These are phyloP conservation scores for Neolamprologus sp. DNA, from an alignment of 2,113 vertebrate genomes.

Conservation along the genomic window DNA sequence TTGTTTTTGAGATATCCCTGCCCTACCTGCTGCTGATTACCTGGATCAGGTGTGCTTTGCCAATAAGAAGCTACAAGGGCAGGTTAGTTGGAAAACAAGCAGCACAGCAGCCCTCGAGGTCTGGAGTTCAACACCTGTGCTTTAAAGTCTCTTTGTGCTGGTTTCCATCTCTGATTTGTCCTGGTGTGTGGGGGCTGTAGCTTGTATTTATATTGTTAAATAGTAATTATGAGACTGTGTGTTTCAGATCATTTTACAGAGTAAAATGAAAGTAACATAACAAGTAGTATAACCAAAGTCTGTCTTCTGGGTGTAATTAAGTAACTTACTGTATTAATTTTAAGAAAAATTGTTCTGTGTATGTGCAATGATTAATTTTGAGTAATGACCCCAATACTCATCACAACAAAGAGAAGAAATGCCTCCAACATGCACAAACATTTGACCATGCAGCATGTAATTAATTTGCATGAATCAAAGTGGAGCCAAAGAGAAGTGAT, in stretches of 20 bases:
- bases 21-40: no score
- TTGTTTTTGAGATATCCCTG: no score
- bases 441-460: neutral
- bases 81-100: no score
- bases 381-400: neutral
- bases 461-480: neutral
- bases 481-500: neutral
- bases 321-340: neutral
- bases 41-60: no score
- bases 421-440: neutral
- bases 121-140: neutral
- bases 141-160: neutral
- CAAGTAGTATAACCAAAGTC: neutral
- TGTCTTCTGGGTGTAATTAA: neutral
- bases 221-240: neutral
- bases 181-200: neutral
- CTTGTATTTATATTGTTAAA: neutral
- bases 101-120: no score
- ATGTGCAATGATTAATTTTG: neutral
- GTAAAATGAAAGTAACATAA: neutral
- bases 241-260: neutral
- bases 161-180: neutral
- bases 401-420: neutral
- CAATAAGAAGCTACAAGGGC: no score
- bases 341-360: neutral